These are phyloP conservation scores for Galeruca laticollis DNA, from an alignment of 2,888 invertebrate genomes.

Conservation along the genomic window DNA sequence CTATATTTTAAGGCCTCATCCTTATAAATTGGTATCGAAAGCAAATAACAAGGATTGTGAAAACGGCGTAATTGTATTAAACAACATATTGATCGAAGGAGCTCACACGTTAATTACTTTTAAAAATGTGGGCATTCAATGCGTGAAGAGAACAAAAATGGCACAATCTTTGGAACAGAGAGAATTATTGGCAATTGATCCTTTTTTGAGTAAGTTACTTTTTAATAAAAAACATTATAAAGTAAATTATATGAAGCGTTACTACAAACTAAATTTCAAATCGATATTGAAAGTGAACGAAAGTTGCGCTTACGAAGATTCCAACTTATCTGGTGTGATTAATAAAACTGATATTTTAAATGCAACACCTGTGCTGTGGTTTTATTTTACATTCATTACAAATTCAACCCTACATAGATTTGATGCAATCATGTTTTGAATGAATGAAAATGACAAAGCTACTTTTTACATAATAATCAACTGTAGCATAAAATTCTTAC, in stretches of 20 bases:
- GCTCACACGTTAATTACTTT: constrained; percentile 65
- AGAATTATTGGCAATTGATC: constrained; percentile 87
- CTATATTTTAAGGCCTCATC: constrained; percentile 41
- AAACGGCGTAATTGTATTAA: constrained; percentile 34
- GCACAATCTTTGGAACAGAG: constrained; percentile 82
- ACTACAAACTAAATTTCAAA: no score
- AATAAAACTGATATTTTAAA: no score
- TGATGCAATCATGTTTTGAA: no score
- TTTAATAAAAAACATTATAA: neutral
- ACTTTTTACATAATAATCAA: no score
- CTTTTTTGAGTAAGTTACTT: constrained; percentile 82
- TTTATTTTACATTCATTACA: no score
- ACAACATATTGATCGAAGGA: constrained; percentile 25
- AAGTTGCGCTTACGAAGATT: no score
- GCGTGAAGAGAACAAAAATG: constrained; percentile 91
- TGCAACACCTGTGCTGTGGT: no score
- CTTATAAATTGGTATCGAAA: constrained; percentile 42
- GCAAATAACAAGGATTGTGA: constrained; percentile 36
- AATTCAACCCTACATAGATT: no score
- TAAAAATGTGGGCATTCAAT: constrained; percentile 92
- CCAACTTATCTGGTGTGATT: no score
- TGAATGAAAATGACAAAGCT: no score
- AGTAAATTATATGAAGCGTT: neutral
- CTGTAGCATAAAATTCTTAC: no score
- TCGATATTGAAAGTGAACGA: no score